phyloP scores from a whole-genome alignment of 2,888 invertebrate genomes.

The Tupiocoris notatus region DNA sequence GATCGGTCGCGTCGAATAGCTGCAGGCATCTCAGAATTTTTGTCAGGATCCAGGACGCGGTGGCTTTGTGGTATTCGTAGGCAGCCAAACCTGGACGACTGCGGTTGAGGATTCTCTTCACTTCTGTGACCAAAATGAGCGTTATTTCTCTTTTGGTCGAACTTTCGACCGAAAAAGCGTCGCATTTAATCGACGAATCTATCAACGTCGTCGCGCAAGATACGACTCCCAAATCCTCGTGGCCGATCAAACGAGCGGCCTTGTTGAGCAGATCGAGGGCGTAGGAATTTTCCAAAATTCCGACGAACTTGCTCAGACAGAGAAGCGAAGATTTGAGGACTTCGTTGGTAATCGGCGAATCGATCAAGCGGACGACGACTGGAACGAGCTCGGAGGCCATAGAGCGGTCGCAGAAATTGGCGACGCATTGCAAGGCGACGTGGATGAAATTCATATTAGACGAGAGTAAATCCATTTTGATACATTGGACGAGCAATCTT shows the following conservation, averaged over 20 bases:
- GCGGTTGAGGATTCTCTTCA: conserved; percentile 2
- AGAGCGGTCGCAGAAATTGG: background rate
- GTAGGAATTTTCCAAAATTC: background rate
- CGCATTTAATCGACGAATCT: background rate
- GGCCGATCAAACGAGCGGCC: background rate
- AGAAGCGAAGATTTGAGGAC: conserved; percentile 7
- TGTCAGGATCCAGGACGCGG: conserved; percentile 6
- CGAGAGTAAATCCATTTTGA: conserved; percentile 22
- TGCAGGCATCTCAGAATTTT: conserved; percentile 4
- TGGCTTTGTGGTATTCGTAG: conserved; percentile 1
- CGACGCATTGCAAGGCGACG: conserved; percentile 12
- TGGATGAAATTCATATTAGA: background rate
- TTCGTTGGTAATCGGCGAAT: background rate
- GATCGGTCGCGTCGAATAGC: background rate
- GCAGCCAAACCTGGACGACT: background rate
- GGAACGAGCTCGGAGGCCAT: background rate
- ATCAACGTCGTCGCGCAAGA: background rate
- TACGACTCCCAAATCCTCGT: conserved; percentile 15
- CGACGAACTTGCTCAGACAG: background rate
- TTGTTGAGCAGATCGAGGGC: background rate
- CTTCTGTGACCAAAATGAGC: conserved; percentile 5
- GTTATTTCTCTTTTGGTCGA: conserved; percentile 5
- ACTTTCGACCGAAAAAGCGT: background rate
- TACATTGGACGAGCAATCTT: conserved; percentile 4
- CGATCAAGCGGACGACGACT: background rate